Base-by-base conservation (phyloP, 1,140 invertebrate species). In the Ganaspis sp. region DNA sequence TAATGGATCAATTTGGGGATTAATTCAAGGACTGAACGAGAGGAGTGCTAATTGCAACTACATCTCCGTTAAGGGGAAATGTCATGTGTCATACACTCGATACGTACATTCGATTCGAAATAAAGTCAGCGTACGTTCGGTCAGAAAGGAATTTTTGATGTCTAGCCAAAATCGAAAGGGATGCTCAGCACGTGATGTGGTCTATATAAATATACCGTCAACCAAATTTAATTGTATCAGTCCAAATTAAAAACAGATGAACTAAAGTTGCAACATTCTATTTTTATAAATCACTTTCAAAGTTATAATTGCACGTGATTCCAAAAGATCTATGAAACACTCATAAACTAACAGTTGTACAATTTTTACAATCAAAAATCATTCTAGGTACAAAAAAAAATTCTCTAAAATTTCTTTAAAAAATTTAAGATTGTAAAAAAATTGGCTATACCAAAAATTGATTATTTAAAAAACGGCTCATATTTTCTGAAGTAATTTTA, bases 121-220 rank as follows among this genome's bases (percentile, higher is more conserved):
- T 64, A 64, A 64, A 64, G 58, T 64, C 21, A 64, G 58, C 58
- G 11, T 64, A 64, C 54, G 23, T 64, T 29, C 58, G 26, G 8
- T 64, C n/a, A 34, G 26, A 29, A 23, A 64, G 58, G 58, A 64
- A 64, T 64, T 64, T 64, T 64, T 64, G 58, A 64, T 64, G 58
- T 64, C 58, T 64, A 64, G 58, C 58, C 58, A 64, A 64, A 64
- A 29, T 29, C 58, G 2, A 64, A n/a, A 64, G 26, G 23, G 58
- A 21, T 15, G 58, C 15, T 64, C 15, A 64, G 26, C 58, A 64
- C 21, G 58, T 64, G 58, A 64, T 8, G 21, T 64, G 11, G 3
- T 26, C 54, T 64, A 26, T 29, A n/a, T n/a, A 64, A 15, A 64
- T 29, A 29, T 64, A n/a, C 5, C 58, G 29, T n/a, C 45, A 49